phyloP scores from a whole-genome alignment of 2,888 invertebrate species.

The Panzeria rudis region DNA sequence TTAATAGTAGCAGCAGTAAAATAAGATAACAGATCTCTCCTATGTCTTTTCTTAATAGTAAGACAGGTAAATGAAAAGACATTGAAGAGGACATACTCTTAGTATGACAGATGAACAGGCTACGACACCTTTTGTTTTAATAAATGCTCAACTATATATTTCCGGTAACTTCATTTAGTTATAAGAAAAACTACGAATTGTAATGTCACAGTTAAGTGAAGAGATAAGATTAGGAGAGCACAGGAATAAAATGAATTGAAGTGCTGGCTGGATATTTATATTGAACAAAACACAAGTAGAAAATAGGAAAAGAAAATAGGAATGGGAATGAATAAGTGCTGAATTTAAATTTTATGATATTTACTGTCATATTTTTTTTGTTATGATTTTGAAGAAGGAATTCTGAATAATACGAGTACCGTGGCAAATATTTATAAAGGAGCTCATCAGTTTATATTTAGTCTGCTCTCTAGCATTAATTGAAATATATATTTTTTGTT shows the following conservation, averaged over 20 bases:
- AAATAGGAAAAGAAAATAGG: neutral
- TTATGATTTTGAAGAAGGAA: neutral
- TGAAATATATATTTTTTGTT: too few relatives aligned
- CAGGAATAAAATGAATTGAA: slow-evolving; percentile 26
- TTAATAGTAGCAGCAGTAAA: slow-evolving; percentile 23
- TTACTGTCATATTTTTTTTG: neutral
- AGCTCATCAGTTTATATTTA: too few relatives aligned
- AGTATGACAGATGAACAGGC: slow-evolving; percentile 41
- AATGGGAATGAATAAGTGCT: neutral
- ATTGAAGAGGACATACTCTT: slow-evolving; percentile 29
- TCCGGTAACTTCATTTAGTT: slow-evolving; percentile 64
- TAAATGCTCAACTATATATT: slow-evolving; percentile 59
- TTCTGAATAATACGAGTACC: too few relatives aligned
- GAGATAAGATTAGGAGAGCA: slow-evolving; percentile 38
- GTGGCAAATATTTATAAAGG: too few relatives aligned
- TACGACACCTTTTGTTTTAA: slow-evolving; percentile 46
- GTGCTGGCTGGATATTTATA: neutral
- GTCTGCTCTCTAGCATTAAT: too few relatives aligned
- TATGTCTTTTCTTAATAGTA: neutral
- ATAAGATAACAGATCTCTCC: slow-evolving; percentile 6
- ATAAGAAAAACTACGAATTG: slow-evolving; percentile 37
- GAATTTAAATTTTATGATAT: slow-evolving; percentile 1
- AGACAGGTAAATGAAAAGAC: slow-evolving; percentile 28
- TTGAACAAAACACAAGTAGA: neutral
- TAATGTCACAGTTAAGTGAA: slow-evolving; percentile 27